phyloP scores from a whole-genome alignment of 2,888 invertebrate genomes.

The Agelastica alni region DNA sequence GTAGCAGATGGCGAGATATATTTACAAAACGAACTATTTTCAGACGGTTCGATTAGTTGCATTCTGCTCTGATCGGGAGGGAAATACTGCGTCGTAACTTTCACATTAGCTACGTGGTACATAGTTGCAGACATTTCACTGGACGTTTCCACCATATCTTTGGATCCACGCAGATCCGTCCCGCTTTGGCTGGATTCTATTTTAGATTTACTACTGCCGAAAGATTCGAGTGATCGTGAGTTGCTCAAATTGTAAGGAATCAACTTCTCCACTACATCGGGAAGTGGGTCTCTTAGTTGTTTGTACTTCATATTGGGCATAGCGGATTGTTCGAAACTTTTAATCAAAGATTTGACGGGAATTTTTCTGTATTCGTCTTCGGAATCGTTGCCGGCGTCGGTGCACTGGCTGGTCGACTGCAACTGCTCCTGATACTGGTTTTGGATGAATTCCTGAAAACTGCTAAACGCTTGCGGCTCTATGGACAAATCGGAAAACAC shows the following conservation, averaged over 20 bases:
- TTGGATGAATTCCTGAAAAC: slow-evolving; percentile 15
- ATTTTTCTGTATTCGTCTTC: slow-evolving; percentile 55
- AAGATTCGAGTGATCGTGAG: slow-evolving; percentile 7
- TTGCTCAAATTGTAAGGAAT: slow-evolving; percentile 18
- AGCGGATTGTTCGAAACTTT: slow-evolving; percentile 67
- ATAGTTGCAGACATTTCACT: slow-evolving; percentile 52
- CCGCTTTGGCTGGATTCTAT: slow-evolving; percentile 5
- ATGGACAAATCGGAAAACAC: slow-evolving; percentile 30
- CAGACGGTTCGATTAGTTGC: slow-evolving; percentile 42
- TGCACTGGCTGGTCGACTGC: slow-evolving; percentile 3
- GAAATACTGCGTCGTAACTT: slow-evolving; percentile 49
- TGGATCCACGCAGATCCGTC: background rate
- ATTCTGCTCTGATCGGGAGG: slow-evolving; percentile 41
- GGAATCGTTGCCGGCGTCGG: slow-evolving; percentile 28
- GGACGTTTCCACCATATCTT: slow-evolving; percentile 40
- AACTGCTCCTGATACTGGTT: slow-evolving; percentile 15
- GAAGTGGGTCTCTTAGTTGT: slow-evolving; percentile 55
- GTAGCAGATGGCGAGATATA: slow-evolving; percentile 41
- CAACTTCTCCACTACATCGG: slow-evolving; percentile 49
- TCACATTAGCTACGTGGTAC: slow-evolving; percentile 53
- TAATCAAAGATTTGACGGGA: slow-evolving; percentile 60
- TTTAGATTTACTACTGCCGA: slow-evolving; percentile 10
- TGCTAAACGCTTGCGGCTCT: slow-evolving; percentile 10
- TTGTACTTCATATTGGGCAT: slow-evolving; percentile 62
- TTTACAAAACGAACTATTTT: slow-evolving; percentile 54